These are phyloP conservation scores for Drosophila acutilabella DNA, from an alignment of 2,888 invertebrate genomes.

Conservation along the genomic window DNA sequence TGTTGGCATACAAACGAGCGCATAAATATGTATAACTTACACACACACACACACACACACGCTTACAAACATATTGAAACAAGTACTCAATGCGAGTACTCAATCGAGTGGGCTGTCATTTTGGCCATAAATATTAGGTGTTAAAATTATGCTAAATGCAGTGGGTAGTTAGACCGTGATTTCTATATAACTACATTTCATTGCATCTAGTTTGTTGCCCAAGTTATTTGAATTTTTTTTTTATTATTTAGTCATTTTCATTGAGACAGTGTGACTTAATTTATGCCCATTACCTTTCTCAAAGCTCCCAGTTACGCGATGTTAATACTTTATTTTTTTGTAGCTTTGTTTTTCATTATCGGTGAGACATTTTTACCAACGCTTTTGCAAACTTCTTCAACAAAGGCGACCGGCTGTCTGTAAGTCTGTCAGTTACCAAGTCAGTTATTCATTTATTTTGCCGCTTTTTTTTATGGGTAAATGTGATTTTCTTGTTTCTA, in stretches of 20 bases:
- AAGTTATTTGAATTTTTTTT: conserved; percentile 22
- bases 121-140: conserved; percentile 66
- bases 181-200: conserved; percentile 49
- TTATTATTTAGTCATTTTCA: conserved; percentile 32
- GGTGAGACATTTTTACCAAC: conserved; percentile 42
- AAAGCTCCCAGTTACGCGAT: conserved; percentile 46
- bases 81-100: conserved; percentile 32
- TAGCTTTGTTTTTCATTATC: conserved; percentile 17
- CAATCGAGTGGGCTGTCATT: conserved; percentile 56
- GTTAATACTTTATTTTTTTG: conserved; percentile 13
- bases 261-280: conserved; percentile 48
- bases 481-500: conserved; percentile 69
- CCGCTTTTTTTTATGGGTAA: conserved; percentile 55
- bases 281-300: conserved; percentile 53
- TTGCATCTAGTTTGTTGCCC: conserved; percentile 46
- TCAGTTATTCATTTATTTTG: conserved; percentile 59
- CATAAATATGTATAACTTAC: conserved; percentile 57
- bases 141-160: conserved; percentile 68
- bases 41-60: conserved; percentile 20
- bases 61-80: conserved; percentile 7
- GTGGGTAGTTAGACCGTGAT: conserved; percentile 59
- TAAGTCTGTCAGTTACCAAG: conserved; percentile 43
- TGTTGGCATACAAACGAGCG: conserved; percentile 64
- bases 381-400: conserved; percentile 58
- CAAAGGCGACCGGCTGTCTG: conserved; percentile 42